Evolutionary conservation across 2,797 vertebrate genomes (phyloP), one percentile per base, ranked within the genome.

Genomic region (Bryconaethiops microstoma): DNA sequence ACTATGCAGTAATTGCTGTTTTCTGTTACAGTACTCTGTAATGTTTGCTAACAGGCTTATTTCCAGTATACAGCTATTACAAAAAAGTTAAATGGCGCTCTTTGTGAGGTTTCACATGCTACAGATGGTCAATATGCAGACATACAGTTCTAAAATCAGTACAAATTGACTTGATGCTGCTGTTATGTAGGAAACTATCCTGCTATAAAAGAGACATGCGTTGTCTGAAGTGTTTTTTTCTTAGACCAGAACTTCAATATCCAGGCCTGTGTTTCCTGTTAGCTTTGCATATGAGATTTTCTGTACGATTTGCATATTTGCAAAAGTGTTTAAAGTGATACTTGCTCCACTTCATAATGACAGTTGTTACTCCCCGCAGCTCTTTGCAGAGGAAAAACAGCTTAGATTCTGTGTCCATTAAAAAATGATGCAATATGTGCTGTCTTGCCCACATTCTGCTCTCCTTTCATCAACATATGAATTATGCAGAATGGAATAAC

Each of bases 291-390:
- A 39, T 39, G 50, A 35, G 25, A 72, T 73, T 55, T 72, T 4
- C 25, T 72, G 9, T 35, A 55, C 17, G 48, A 54, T 72, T 55
- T 72, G 35, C 35, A 57, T 42, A 40, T 59, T 57, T 42, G 35
- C n/a, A 59, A 57, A 55, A 73, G 54, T 35, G 29, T 55, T 72
- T 19, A 55, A 72, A 35, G 70, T 55, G 50, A 40, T 57, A 25
- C 25, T 54, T 23, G 7, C 50, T 77, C 19, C 14, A 21, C 39
- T 78, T 39, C 70, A 67, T 74, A 78, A 82, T 73, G 74, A 71
- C 67, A 60, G 62, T 78, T 60, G 62, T 78, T 74, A 19, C 52
- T 78, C 40, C 76, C 76, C 42, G 63, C 70, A 78, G 81, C 40
- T 78, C 60, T 68, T 74, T 29, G 25, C 13, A 54, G 45, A 25